A percentile compares a stretch with the other conserved stretches of the same genome.
These are phyloP conservation scores for Chrysogorgia sp. DNA, from an alignment of 92 coral and sea anemone species.

Conservation along the genomic window DNA sequence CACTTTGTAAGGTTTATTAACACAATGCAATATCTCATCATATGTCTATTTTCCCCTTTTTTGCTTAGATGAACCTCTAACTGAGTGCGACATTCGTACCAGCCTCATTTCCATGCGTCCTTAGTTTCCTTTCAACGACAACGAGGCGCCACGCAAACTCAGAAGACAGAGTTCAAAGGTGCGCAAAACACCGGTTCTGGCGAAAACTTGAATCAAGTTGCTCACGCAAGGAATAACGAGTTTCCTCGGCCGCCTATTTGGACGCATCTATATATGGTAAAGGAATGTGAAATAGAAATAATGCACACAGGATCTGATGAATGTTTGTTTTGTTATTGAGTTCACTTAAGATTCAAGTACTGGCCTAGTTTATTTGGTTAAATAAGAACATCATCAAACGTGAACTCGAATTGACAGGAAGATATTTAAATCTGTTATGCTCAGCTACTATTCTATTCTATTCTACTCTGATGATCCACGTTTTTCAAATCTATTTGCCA, in stretches of 20 bases:
- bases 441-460: no score
- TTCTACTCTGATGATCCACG: no score
- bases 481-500: no score
- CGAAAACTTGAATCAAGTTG: neutral
- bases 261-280: neutral
- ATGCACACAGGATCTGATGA: neutral
- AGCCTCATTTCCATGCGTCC: conserved; percentile 24
- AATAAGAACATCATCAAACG: no score
- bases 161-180: conserved; percentile 19
- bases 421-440: no score
- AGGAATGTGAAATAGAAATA: conserved; percentile 9
- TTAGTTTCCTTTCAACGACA: conserved; percentile 9
- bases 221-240: conserved; percentile 22
- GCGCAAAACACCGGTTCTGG: conserved; percentile 7
- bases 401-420: no score
- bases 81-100: neutral
- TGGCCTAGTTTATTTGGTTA: no score
- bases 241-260: neutral
- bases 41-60: conserved; percentile 17
- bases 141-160: conserved; percentile 34
- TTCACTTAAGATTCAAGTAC: neutral
- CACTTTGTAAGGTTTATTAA: conserved; percentile 5
- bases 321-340: no score
- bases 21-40: conserved; percentile 21
- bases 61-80: neutral